Conservation (phyloP, 2,888 invertebrate genomes). For the Hypena proboscidalis region DNA sequence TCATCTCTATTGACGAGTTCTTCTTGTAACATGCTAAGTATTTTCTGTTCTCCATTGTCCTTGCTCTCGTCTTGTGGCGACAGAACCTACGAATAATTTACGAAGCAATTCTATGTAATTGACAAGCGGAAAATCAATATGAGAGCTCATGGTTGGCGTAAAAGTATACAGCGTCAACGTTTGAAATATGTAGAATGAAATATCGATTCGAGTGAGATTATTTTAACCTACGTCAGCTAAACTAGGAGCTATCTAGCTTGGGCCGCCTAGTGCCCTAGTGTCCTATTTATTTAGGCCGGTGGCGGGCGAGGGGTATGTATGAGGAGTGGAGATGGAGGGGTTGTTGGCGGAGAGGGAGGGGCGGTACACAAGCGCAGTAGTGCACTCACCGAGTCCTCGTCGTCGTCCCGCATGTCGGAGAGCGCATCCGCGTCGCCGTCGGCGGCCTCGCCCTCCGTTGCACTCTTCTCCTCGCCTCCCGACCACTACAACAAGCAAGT, state of each 20-base stretch:
- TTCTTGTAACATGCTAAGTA: slow-evolving; percentile 89
- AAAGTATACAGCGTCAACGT: slow-evolving; percentile 23
- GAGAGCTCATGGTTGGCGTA: slow-evolving; percentile 48
- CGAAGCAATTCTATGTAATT: slow-evolving; percentile 74
- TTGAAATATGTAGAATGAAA: slow-evolving; percentile 33
- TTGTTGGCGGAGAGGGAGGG: slow-evolving; percentile 25
- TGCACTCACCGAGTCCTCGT: slow-evolving; percentile 90
- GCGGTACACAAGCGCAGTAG: slow-evolving; percentile 51
- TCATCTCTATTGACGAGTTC: slow-evolving; percentile 94
- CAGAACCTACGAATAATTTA: slow-evolving; percentile 78
- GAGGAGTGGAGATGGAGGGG: slow-evolving; percentile 16
- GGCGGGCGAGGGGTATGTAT: slow-evolving; percentile 35
- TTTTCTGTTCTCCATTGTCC: slow-evolving; percentile 91
- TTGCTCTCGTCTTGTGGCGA: slow-evolving; percentile 77
- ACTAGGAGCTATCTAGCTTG: slow-evolving; percentile 58
- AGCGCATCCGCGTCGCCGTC: slow-evolving; percentile 70
- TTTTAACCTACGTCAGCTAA: slow-evolving; percentile 48
- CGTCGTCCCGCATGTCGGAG: slow-evolving; percentile 83
- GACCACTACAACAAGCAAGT: slow-evolving; percentile 57
- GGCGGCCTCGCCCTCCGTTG: slow-evolving; percentile 58
- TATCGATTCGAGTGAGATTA: slow-evolving; percentile 47
- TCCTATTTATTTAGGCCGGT: slow-evolving; percentile 67
- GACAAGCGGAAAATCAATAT: slow-evolving; percentile 64
- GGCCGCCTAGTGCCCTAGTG: slow-evolving; percentile 70
- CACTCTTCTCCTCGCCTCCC: slow-evolving; percentile 68